These are phyloP conservation scores for Otolemur crassicaudatus DNA, from an alignment of 2,797 vertebrate genomes.

Conservation along the genomic window DNA sequence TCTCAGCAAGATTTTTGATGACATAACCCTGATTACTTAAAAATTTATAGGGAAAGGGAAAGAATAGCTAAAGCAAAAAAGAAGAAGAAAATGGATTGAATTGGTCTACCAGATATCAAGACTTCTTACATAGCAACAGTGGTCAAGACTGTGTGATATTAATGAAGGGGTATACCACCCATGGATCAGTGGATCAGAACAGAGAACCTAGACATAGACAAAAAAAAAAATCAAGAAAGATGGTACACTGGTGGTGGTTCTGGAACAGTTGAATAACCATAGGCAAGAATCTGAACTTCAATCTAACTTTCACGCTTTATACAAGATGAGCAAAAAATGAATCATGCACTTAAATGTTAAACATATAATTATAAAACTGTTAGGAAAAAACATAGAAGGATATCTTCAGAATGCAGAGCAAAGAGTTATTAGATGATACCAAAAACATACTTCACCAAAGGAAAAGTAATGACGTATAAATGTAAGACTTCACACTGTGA, in stretches of 20 bases:
- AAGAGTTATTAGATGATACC: neutral
- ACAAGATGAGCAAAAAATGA: conserved; percentile 5
- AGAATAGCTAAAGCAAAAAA: neutral
- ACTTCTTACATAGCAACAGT: neutral
- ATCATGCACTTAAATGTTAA: neutral
- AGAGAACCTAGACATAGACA: neutral
- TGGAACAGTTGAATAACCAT: neutral
- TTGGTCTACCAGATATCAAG: neutral
- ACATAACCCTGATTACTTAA: neutral
- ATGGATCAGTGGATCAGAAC: neutral
- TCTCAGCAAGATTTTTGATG: neutral
- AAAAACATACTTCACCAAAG: neutral
- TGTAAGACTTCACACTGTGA: neutral
- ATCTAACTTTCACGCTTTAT: neutral
- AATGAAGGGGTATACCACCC: neutral
- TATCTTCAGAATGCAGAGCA: neutral
- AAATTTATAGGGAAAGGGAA: neutral
- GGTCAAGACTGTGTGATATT: neutral
- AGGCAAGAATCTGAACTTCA: conserved; percentile 6
- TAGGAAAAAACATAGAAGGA: neutral
- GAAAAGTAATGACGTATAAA: neutral
- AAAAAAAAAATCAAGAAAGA: neutral
- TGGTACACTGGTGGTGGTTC: neutral
- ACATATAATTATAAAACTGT: neutral
- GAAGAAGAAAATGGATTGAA: neutral